Evolutionary conservation across 2,797 vertebrate genomes (phyloP).

Genomic region (Tinamus major): DNA sequence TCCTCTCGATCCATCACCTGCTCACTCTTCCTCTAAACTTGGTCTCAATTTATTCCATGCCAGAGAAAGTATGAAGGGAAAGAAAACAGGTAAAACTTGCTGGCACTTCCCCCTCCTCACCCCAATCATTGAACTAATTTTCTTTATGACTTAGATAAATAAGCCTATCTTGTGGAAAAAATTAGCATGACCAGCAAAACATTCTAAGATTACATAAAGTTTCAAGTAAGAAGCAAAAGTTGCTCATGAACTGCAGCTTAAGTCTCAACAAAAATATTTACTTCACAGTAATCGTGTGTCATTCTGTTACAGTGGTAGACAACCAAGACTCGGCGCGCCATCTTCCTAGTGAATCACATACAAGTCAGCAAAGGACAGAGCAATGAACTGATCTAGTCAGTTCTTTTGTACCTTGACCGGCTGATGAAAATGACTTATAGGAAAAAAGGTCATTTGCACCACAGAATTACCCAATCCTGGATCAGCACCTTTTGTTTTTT

Average conservation of each 20-base stretch:
- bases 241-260: background rate
- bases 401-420: background rate
- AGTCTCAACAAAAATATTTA: background rate
- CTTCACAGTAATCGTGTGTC: background rate
- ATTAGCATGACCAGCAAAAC: background rate
- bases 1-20: background rate
- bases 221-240: background rate
- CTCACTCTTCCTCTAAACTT: background rate
- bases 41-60: background rate
- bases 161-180: background rate
- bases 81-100: background rate
- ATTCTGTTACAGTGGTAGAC: background rate
- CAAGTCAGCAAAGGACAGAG: background rate
- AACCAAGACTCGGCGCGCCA: rapidly evolving
- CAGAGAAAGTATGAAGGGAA: background rate
- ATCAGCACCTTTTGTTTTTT: background rate
- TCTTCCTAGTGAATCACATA: rapidly evolving
- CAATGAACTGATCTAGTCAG: background rate
- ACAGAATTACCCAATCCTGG: background rate
- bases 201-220: background rate
- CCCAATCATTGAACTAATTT: background rate
- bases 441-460: background rate
- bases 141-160: background rate
- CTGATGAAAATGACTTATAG: background rate
- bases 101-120: background rate